Percentiles rank a stretch among this genome's conserved stretches.
These are phyloP conservation scores for Cydia splendana DNA, from an alignment of 1,140 invertebrate species.

Conservation along the genomic window DNA sequence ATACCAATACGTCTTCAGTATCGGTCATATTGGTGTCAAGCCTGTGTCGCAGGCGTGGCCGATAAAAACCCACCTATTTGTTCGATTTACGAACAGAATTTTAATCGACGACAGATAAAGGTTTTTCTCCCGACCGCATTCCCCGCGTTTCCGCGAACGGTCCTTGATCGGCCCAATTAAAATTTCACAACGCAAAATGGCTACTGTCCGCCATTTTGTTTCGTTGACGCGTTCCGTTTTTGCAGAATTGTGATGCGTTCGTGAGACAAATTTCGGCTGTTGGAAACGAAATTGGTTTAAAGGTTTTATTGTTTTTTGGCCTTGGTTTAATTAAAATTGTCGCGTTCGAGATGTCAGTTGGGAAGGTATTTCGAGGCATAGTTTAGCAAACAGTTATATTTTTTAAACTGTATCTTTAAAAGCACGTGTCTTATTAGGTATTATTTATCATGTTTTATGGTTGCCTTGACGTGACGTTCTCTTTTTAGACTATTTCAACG, in stretches of 20 bases:
- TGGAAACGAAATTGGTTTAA: slow-evolving; percentile 14
- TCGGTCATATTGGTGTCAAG: slow-evolving; percentile 47
- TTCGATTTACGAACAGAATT: slow-evolving; percentile 68
- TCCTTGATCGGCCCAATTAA: slow-evolving; percentile 73
- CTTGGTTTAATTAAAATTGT: slow-evolving; percentile 12
- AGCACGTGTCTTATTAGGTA: neutral
- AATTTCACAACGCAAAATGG: slow-evolving; percentile 72
- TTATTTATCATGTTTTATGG: too few relatives aligned
- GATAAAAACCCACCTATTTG: slow-evolving; percentile 71
- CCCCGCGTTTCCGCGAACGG: slow-evolving; percentile 60
- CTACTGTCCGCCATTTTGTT: slow-evolving; percentile 70
- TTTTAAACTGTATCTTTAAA: neutral
- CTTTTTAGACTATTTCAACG: too few relatives aligned
- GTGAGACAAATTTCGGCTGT: slow-evolving; percentile 14
- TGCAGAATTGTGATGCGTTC: slow-evolving; percentile 31
- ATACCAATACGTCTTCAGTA: slow-evolving; percentile 33
- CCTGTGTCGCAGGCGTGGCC: slow-evolving; percentile 53
- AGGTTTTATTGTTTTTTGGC: neutral
- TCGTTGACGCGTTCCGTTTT: slow-evolving; percentile 30
- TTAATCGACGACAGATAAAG: slow-evolving; percentile 71
- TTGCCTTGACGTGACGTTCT: too few relatives aligned
- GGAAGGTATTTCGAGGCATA: slow-evolving; percentile 2
- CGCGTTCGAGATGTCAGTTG: slow-evolving; percentile 4
- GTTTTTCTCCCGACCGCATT: slow-evolving; percentile 58
- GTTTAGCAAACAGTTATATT: neutral